Base-by-base conservation (phyloP, 2,113 vertebrate species). In the Mus spicilegus region DNA sequence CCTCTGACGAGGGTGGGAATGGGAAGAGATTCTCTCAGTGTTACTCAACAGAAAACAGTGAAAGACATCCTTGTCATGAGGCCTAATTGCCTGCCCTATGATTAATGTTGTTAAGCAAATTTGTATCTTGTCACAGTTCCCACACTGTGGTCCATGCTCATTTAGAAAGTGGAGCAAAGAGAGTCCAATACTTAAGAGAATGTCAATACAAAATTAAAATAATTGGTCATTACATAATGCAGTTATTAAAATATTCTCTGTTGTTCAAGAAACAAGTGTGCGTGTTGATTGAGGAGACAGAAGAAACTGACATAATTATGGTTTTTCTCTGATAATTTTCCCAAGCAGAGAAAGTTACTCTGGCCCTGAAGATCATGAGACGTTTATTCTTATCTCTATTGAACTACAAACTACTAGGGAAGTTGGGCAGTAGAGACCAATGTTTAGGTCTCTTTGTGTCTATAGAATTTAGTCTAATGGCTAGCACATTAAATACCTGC, bases 141-240 rank as follows among this genome's bases (percentile, higher is more conserved):
- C 51, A 73, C 58, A 84, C 75, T 76, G 49, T 85, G 58, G 63
- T 69, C 49, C 87, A 96, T 4, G 26, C 63, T 96, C 93, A 86
- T 96, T 95, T 96, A 76, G 76, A 90, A 95, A 95, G 85, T 5
- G 94, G 88, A 95, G 70, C 92, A 95, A 96, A 95, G 51, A 51
- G 24, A 96, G 7, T 14, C 72, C 78, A 91, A 54, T 28, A 51
- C 70, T 95, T 94, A 88, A 87, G 42, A 91, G 49, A 90, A 92
- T 61, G 58, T 67, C 72, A 81, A 39, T 63, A 12, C 81, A 89
- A 97, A 95, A 92, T 97, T 93, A 88, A 69, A 94, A 63, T 96
- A 94, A 96, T 77, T 94, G 75, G 65, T 93, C 87, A 80, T 97
- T 97, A 94, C 36, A 76, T 88, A 97, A 96, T 24, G 63, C 24